Evolutionary conservation across 2,888 invertebrate genomes (phyloP).

Genomic region (Polylopha cassiicola): DNA sequence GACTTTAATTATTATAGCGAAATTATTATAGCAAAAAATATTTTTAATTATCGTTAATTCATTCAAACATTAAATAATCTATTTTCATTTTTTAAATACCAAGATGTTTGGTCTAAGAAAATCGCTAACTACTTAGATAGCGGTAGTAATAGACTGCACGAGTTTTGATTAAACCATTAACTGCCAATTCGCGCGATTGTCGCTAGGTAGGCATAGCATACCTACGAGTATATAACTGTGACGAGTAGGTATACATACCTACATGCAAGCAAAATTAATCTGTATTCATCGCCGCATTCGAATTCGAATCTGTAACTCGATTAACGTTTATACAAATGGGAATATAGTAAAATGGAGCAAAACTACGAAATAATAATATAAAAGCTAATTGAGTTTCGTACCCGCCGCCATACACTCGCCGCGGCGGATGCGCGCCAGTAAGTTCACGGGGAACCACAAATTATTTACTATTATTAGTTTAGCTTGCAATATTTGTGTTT

Average conservation of each 20-base stretch:
- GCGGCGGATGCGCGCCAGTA: constrained; percentile 7
- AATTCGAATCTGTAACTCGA: constrained; percentile 27
- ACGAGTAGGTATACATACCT: too few species aligned
- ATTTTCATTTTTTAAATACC: too few species aligned
- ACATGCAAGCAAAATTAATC: constrained; percentile 9
- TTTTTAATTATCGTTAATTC: too few species aligned
- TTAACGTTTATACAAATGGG: constrained; percentile 31
- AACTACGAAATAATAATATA: constrained; percentile 42
- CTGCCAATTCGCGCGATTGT: constrained; percentile 6
- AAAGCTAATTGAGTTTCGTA: constrained; percentile 53
- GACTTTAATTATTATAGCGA: too few species aligned
- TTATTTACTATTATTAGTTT: constrained; percentile 22
- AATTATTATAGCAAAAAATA: too few species aligned
- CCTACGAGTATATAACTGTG: too few species aligned
- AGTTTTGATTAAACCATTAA: constrained; percentile 17
- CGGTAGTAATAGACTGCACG: constrained; percentile 6
- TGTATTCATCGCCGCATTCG: constrained; percentile 11
- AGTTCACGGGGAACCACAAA: constrained; percentile 19
- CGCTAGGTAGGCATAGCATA: constrained; percentile 3
- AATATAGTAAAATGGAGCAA: constrained; percentile 38
- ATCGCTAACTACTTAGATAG: constrained; percentile 14
- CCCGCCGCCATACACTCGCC: too few species aligned
- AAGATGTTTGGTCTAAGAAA: too few species aligned
- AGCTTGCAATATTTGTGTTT: constrained; percentile 11
- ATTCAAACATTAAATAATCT: too few species aligned